phyloP scores from a whole-genome alignment of 1,140 invertebrate genomes.

The Tetramorium alpestre region DNA sequence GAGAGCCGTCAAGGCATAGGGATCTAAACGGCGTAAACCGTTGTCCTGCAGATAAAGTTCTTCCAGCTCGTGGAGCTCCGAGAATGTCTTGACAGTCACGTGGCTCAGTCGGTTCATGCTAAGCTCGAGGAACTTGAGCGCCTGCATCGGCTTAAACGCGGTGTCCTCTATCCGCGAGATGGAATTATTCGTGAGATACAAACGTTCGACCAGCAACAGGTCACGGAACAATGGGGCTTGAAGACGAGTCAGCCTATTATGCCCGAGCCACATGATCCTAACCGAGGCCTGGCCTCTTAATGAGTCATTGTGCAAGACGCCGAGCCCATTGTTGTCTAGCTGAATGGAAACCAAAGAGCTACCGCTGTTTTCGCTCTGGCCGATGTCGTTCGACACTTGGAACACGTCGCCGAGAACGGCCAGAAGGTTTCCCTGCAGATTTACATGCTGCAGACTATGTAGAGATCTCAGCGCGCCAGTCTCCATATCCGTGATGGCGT shows the following conservation, averaged over 20 bases:
- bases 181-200: constrained; percentile 94
- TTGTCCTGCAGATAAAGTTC: constrained; percentile 89
- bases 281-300: constrained; percentile 92
- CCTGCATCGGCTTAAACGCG: constrained; percentile 91
- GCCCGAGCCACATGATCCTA: constrained; percentile 95
- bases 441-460: constrained; percentile 93
- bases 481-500: constrained; percentile 93
- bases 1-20: constrained; percentile 87
- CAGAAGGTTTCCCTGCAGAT: constrained; percentile 94
- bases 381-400: constrained; percentile 83
- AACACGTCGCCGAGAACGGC: constrained; percentile 92
- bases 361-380: constrained; percentile 78
- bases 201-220: constrained; percentile 90
- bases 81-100: constrained; percentile 89
- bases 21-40: constrained; percentile 86
- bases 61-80: constrained; percentile 89
- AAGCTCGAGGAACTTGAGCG: constrained; percentile 91
- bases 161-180: constrained; percentile 92
- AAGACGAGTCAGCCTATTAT: constrained; percentile 91
- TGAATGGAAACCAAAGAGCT: constrained; percentile 93
- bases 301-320: constrained; percentile 91
- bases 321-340: constrained; percentile 93
- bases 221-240: constrained; percentile 91
- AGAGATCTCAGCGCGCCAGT: constrained; percentile 93
- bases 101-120: constrained; percentile 90